A percentile compares a stretch with the other conserved stretches of the same genome.
Evolutionary conservation across 2,113 vertebrate genomes (phyloP).

Genomic region (Athene cunicularia): DNA sequence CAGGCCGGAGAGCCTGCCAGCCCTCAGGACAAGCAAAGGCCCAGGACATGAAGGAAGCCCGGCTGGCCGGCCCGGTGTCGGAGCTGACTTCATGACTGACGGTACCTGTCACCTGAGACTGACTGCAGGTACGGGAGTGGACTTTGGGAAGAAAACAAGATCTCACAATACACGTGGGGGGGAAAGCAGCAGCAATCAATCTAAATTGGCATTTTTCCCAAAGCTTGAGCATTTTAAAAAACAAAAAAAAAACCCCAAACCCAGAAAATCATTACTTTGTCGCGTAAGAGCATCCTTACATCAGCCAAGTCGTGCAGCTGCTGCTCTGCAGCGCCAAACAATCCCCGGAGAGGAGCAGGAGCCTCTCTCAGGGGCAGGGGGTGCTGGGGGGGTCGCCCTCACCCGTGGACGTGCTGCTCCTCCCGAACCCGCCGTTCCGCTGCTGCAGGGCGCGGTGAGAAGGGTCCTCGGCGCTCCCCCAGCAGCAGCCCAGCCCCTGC

Average conservation of each 20-base stretch:
- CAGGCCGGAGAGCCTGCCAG: neutral
- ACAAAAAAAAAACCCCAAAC: no score
- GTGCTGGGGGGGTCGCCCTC: neutral
- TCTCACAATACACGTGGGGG: neutral
- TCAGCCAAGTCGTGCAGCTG: neutral
- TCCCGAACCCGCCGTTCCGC: neutral
- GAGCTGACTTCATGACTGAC: neutral
- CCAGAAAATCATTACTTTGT: neutral
- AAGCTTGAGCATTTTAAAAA: neutral
- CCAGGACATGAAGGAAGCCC: neutral
- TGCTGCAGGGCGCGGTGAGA: neutral
- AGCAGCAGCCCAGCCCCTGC: neutral
- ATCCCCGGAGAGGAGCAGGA: neutral
- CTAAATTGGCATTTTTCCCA: neutral
- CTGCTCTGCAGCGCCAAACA: neutral
- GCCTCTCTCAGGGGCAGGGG: rapidly evolving
- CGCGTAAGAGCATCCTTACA: neutral
- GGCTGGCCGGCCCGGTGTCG: neutral
- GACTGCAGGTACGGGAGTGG: neutral
- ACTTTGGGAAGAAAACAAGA: neutral
- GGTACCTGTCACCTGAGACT: neutral
- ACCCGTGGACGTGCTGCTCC: rapidly evolving
- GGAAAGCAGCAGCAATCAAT: neutral
- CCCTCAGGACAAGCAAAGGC: neutral
- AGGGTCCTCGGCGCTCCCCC: rapidly evolving